Evolutionary conservation across 2,888 invertebrate genomes (phyloP).

Genomic region (Dryocosmus kuriphilus): DNA sequence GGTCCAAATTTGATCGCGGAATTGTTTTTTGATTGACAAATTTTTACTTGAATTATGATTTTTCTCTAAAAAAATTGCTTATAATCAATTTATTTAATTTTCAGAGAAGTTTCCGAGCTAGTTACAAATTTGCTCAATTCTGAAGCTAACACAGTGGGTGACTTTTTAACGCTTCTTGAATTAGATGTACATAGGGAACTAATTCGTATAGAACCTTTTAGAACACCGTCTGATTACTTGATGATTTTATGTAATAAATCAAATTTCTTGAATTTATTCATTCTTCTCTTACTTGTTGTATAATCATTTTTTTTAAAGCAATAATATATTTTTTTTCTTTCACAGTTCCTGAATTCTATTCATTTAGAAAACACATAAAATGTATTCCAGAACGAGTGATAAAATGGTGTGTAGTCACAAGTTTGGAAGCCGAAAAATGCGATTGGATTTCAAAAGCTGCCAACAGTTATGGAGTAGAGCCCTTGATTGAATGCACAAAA

Average conservation of each 20-base stretch:
- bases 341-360: slow-evolving; percentile 65
- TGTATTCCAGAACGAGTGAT: slow-evolving; percentile 72
- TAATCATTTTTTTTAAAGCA: slow-evolving; percentile 39
- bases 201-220: not conserved
- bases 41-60: not conserved
- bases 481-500: slow-evolving; percentile 87
- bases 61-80: not conserved
- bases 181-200: not conserved
- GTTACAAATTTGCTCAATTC: slow-evolving; percentile 79
- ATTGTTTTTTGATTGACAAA: not conserved
- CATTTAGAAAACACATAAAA: not conserved
- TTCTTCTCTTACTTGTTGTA: not conserved
- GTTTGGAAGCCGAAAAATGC: slow-evolving; percentile 87
- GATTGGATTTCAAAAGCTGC: slow-evolving; percentile 87
- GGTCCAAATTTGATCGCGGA: too few relatives aligned
- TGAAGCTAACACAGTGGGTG: slow-evolving; percentile 79
- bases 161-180: slow-evolving; percentile 34
- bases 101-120: slow-evolving; percentile 77
- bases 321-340: slow-evolving; percentile 47
- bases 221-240: not conserved
- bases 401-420: slow-evolving; percentile 83
- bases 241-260: not conserved
- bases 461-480: slow-evolving; percentile 86
- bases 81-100: slow-evolving; percentile 42
- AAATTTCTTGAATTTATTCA: not conserved